phyloP scores from a whole-genome alignment of 2,888 invertebrate species.

The Cactoblastis cactorum region DNA sequence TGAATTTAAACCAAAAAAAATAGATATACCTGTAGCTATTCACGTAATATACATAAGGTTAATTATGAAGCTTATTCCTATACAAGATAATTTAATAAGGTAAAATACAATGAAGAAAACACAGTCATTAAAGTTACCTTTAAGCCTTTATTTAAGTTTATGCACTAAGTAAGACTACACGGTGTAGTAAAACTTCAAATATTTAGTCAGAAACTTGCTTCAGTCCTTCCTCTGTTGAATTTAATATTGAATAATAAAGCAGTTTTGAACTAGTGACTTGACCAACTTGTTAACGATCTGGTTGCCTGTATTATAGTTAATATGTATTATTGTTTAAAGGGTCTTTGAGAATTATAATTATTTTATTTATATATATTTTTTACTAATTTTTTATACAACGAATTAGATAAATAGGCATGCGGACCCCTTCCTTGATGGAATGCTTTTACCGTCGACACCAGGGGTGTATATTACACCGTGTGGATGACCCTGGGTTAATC shows the following conservation, averaged over 20 bases:
- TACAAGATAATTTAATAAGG: neutral
- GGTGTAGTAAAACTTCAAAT: constrained; percentile 67
- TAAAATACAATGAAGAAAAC: neutral
- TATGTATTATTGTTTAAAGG: constrained; percentile 28
- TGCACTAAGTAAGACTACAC: constrained; percentile 36
- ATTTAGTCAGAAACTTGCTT: constrained; percentile 72
- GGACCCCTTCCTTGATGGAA: too few species aligned
- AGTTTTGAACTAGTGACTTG: constrained; percentile 69
- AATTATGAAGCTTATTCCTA: neutral
- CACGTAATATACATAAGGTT: too few species aligned
- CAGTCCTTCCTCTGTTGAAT: constrained; percentile 66
- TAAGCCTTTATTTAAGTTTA: constrained; percentile 22
- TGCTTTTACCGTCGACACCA: too few species aligned
- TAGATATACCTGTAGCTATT: too few species aligned
- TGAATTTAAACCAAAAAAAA: too few species aligned
- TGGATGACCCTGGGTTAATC: too few species aligned
- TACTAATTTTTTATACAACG: too few species aligned
- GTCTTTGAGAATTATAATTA: too few species aligned
- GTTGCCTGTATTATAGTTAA: constrained; percentile 56
- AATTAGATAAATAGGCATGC: too few species aligned
- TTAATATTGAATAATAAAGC: constrained; percentile 77
- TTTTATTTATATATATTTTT: too few species aligned
- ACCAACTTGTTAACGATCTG: constrained; percentile 66
- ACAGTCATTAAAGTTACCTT: neutral
- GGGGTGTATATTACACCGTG: too few species aligned